phyloP scores from a whole-genome alignment of 2,888 invertebrate species.

The Dyspetes luteomarginatus region DNA sequence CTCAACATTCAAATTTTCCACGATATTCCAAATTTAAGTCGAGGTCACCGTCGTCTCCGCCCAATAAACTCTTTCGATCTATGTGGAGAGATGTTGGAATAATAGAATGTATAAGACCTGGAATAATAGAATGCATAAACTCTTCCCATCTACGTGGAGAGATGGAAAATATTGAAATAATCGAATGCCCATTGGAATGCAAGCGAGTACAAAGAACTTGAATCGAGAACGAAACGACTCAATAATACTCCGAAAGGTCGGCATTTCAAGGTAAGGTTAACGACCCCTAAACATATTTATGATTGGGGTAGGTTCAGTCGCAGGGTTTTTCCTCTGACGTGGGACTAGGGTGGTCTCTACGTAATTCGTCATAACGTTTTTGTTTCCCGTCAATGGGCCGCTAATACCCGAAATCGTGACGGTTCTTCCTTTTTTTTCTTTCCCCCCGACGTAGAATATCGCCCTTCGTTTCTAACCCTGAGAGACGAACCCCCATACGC shows the following conservation, averaged over 20 bases:
- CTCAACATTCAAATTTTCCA: background rate
- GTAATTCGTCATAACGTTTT: conserved; percentile 80
- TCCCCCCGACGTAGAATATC: conserved; percentile 33
- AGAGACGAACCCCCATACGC: conserved; percentile 42
- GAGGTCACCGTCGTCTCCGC: background rate
- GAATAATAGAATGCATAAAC: too few relatives aligned
- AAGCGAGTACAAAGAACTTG: conserved; percentile 3
- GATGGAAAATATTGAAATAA: background rate
- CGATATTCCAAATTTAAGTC: background rate
- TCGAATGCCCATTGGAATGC: background rate
- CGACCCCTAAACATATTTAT: conserved; percentile 76
- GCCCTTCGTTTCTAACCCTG: conserved; percentile 45
- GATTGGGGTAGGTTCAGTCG: conserved; percentile 77
- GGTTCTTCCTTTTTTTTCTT: conserved; percentile 46
- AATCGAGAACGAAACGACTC: conserved; percentile 56
- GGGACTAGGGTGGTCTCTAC: conserved; percentile 74
- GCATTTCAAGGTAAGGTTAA: conserved; percentile 70
- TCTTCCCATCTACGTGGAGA: too few relatives aligned
- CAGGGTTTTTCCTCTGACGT: conserved; percentile 67
- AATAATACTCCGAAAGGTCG: conserved; percentile 64
- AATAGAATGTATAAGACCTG: background rate
- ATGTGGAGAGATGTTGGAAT: too few relatives aligned
- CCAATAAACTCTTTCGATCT: background rate
- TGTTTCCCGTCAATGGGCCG: conserved; percentile 72
- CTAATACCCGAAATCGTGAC: conserved; percentile 72